A percentile compares a stretch with the other conserved stretches of the same genome.
Conservation (phyloP, 2,797 vertebrate genomes). For the Setipinna tenuifilis region DNA sequence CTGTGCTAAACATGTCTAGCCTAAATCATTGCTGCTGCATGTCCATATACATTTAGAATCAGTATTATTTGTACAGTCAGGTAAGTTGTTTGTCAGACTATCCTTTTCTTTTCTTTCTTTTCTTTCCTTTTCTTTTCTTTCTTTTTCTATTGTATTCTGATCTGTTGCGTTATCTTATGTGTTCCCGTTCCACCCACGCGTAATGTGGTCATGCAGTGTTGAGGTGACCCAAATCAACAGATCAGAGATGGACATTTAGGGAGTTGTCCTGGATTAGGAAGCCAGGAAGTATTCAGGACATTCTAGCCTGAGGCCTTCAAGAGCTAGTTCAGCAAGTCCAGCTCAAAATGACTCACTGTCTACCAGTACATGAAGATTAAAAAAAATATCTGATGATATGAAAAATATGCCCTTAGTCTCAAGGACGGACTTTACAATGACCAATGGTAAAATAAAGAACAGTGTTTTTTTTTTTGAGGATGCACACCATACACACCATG, state of each 20-base stretch:
- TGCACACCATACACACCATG: no score
- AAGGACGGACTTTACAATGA: no score
- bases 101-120: background rate
- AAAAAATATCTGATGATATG: background rate
- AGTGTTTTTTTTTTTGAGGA: no score
- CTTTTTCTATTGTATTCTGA: background rate
- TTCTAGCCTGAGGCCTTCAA: background rate
- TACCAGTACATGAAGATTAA: background rate
- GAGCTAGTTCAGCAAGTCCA: slow-evolving; percentile 2
- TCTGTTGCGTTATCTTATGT: background rate
- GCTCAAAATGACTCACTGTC: background rate
- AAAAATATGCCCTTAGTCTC: no score
- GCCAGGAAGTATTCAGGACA: background rate
- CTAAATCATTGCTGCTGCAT: background rate
- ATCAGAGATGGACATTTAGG: slow-evolving; percentile 1
- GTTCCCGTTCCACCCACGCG: background rate
- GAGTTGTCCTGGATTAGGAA: slow-evolving; percentile 9
- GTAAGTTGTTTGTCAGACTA: background rate
- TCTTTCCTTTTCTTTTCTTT: background rate
- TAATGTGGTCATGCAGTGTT: background rate
- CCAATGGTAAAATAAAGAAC: no score
- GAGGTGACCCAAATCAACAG: slow-evolving; percentile 16
- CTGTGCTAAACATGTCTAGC: background rate
- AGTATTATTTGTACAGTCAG: background rate
- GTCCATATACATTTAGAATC: background rate